Evolutionary conservation across 2,888 invertebrate species (phyloP).

Genomic region (Prostheceraeus crozeri): DNA sequence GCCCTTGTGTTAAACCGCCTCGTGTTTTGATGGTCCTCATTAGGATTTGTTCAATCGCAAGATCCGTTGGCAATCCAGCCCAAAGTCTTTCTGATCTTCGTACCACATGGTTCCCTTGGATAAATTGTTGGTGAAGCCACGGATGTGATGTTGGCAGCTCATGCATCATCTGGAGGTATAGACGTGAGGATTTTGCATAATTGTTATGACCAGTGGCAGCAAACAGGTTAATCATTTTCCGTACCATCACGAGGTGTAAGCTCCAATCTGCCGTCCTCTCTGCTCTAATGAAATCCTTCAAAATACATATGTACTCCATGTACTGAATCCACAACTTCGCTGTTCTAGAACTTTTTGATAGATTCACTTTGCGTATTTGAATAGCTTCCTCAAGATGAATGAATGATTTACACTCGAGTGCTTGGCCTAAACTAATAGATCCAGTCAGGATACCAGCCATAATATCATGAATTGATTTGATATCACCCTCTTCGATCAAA

Average conservation of each 20-base stretch:
- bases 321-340: constrained; percentile 10
- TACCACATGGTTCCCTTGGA: constrained; percentile 16
- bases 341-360: constrained; percentile 3
- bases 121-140: neutral
- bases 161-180: constrained; percentile 55
- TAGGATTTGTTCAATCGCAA: constrained; percentile 44
- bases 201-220: constrained; percentile 49
- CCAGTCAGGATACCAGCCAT: too few relatives aligned
- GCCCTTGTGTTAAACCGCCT: constrained; percentile 42
- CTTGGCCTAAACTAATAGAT: too few relatives aligned
- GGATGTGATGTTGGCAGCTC: constrained; percentile 37
- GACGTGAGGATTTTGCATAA: constrained; percentile 49
- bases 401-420: neutral
- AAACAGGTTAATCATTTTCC: constrained; percentile 43
- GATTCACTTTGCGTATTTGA: constrained; percentile 5
- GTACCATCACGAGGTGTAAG: constrained; percentile 41
- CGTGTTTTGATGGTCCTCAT: constrained; percentile 43
- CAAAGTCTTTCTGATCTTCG: constrained; percentile 42
- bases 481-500: neutral
- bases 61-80: constrained; percentile 44
- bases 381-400: neutral
- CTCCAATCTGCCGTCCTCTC: constrained; percentile 42
- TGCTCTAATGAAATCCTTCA: neutral
- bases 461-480: constrained; percentile 1
- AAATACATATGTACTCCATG: neutral